Conservation (phyloP, 2,888 invertebrate species). For the Hemithea aestivaria region DNA sequence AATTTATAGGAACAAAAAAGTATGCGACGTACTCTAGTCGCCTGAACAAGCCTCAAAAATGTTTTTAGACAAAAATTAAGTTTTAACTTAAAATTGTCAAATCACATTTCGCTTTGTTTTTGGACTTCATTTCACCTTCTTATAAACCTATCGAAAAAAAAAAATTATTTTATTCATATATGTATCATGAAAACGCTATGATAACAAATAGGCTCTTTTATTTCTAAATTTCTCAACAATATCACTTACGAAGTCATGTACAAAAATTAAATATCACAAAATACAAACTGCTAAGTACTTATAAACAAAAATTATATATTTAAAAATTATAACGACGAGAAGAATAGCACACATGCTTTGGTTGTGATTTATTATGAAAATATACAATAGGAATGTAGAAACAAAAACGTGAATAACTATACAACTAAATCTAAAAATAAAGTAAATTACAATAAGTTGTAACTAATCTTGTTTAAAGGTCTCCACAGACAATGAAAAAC, state of each 20-base stretch:
- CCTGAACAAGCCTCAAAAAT: no score
- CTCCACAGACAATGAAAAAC: no score
- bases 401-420: conserved; percentile 1
- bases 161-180: not conserved
- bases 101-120: no score
- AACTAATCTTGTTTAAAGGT: no score
- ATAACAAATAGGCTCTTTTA: conserved; percentile 36
- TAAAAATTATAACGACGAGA: conserved; percentile 27
- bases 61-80: no score
- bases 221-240: conserved; percentile 55
- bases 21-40: no score
- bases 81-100: no score
- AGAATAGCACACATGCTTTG: conserved; percentile 30
- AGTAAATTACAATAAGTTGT: no score
- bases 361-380: conserved; percentile 9
- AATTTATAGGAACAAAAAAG: no score
- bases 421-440: no score
- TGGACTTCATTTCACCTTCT: no score
- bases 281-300: conserved; percentile 28
- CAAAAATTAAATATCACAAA: conserved; percentile 45
- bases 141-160: not conserved
- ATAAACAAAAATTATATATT: conserved; percentile 33
- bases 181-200: conserved; percentile 1
- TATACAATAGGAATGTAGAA: conserved; percentile 19
- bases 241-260: conserved; percentile 39